Percentiles rank a stretch among this genome's conserved stretches.
Evolutionary conservation across 2,113 vertebrate species (phyloP).

Genomic region (Colistium nudipinnis): DNA sequence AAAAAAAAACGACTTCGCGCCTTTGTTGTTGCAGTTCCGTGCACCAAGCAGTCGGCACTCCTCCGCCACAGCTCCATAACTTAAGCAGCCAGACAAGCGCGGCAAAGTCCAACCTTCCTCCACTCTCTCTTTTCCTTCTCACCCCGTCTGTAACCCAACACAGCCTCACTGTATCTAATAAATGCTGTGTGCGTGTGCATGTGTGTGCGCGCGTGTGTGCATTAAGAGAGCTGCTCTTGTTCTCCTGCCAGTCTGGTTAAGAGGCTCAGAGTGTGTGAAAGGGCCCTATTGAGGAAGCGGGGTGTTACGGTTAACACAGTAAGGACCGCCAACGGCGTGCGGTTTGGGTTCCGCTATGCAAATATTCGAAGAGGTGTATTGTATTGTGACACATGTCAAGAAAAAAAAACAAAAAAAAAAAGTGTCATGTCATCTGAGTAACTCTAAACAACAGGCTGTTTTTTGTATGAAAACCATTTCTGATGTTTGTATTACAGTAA

Average conservation of each 20-base stretch:
- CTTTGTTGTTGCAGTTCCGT: no score
- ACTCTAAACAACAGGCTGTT: not conserved
- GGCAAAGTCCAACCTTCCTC: constrained; percentile 3
- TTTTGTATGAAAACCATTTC: constrained; percentile 1
- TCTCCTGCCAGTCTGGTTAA: constrained; percentile 64
- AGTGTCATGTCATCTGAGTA: no score
- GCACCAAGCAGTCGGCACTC: not conserved
- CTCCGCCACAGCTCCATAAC: constrained; percentile 1
- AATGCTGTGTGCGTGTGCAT: constrained; percentile 28
- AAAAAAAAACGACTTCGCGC: no score
- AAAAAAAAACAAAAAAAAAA: no score
- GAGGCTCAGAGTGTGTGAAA: constrained; percentile 59
- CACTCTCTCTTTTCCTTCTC: not conserved
- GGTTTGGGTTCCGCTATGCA: constrained; percentile 52
- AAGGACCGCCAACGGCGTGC: constrained; percentile 45
- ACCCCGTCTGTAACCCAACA: constrained; percentile 18
- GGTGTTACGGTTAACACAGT: constrained; percentile 64
- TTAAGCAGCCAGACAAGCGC: constrained; percentile 9
- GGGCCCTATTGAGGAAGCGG: constrained; percentile 54
- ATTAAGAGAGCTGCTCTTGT: constrained; percentile 55
- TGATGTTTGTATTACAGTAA: constrained; percentile 1
- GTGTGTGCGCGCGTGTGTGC: constrained; percentile 27
- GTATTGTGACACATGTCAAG: constrained; percentile 14
- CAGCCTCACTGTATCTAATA: constrained; percentile 47
- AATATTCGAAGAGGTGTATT: constrained; percentile 40